Base-by-base conservation (phyloP, 37 sponge, comb jelly and placozoan genomes). In the Mnemiopsis leidyi region DNA sequence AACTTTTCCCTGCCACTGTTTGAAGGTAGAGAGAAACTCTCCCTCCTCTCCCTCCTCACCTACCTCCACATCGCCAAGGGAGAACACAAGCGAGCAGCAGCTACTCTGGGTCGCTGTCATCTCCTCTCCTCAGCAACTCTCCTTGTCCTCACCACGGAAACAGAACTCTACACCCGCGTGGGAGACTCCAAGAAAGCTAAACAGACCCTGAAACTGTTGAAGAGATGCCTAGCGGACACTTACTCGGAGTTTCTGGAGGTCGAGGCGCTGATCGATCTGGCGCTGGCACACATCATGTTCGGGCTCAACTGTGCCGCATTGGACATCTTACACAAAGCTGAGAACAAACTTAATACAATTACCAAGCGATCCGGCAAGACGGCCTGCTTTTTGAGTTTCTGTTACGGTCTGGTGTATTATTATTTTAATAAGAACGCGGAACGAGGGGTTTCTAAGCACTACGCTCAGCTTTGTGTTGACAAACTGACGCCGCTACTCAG, bases 281-380 rank as follows among this genome's bases (percentile, higher is more conserved):
- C 90, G 48, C 32, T 85, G 90, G 90, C 90, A 5, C 90, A 32
- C 90, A 85, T 85, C n/a, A 61, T 85, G 25, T 85, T 39, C 29
- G 90, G 90, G 2, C 61, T 85, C 0, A 85, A 85, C 30, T 85
- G 90, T 39, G 90, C 90, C 29, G 90, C 90, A 25, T 61, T 85
- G 25, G 61, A 38, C 5, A 35, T 33, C 48, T 61, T 85, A 2
- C 90, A 85, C 26, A 85, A 85, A 85, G 90, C 90, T 40, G 9
- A 18, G 61, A 29, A 25, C 48, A 3, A 61, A 3, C 35, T 85
- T 0, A 38, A 25, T 28, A n/a, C n/a, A n/a, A n/a, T n/a, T n/a
- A 28, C 61, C 1, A 85, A 85, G 61, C 29, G 90, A 1, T 40
- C 38, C 61, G 36, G 61, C 3, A 9, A 61, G 24, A 85, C 61